Base-by-base conservation (phyloP, 2,797 vertebrate species). In the Sebastes hopkinsi region DNA sequence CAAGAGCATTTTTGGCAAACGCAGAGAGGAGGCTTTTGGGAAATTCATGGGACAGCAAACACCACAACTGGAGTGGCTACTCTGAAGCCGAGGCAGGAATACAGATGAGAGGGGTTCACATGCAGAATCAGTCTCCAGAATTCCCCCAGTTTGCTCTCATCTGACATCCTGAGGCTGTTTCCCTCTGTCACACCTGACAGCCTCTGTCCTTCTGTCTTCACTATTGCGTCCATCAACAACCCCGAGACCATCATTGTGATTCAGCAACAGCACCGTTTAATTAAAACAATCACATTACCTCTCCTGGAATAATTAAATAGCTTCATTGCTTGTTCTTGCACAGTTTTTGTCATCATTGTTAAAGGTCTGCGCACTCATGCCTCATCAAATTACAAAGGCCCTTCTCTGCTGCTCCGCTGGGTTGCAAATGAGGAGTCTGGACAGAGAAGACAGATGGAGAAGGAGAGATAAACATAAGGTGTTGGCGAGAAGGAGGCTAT, bases 1-100 rank as follows among this genome's bases (percentile, higher is more conserved):
- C 87, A 87, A 79, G 78, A 88, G 87, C 68, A 58, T 87, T 91
- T 90, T 89, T 91, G 91, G 90, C 91, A 87, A 85, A 84, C 1
- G 30, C 75, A 29, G 65, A 77, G 77, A 68, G 73, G 81, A 88
- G 78, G 74, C 85, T 91, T 89, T 82, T 81, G 80, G 87, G 77
- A 88, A 88, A 88, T 79, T 87, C 83, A 80, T 79, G 80, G 85
- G 86, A 88, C 73, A 58, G 78, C 86, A 92, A 91, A 93, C 88
- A 80, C 60, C 80, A 81, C 84, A 84, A 82, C 85, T 80, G 71
- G 82, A 89, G 81, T 18, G 64, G 67, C 75, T 66, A 38, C 77
- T 83, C 34, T 12, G 74, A 29, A 67, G 54, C 76, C n/a, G 60
- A 79, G 86, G 73, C 72, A 13, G 16, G 81, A 87, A 87, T 84